A percentile compares a stretch with the other conserved stretches of the same genome.
phyloP scores from a whole-genome alignment of 2,888 invertebrate species.

The Agrenia bidenticulata region DNA sequence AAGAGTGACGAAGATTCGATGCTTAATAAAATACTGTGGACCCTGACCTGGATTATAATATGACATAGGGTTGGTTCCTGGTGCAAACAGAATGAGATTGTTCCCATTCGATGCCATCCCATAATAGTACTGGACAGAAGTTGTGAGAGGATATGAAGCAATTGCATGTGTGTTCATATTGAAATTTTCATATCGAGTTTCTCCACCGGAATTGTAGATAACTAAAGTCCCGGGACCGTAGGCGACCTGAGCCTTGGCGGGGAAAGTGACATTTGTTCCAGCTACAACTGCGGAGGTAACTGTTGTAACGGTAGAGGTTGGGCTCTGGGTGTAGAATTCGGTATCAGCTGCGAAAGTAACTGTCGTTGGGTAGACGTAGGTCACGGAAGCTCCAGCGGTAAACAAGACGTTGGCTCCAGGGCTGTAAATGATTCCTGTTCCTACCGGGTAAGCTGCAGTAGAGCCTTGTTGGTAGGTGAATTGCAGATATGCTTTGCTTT shows the following conservation, averaged over 20 bases:
- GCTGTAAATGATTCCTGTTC: slow-evolving; percentile 16
- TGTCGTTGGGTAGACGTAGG: neutral
- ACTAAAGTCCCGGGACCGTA: slow-evolving; percentile 6
- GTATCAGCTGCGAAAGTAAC: slow-evolving; percentile 2
- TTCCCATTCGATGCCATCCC: neutral
- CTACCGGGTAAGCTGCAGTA: slow-evolving; percentile 18
- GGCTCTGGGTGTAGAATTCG: slow-evolving; percentile 13
- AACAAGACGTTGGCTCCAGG: slow-evolving; percentile 18
- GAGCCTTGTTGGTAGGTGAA: slow-evolving; percentile 20
- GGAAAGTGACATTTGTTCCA: slow-evolving; percentile 2
- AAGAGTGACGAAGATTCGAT: no score
- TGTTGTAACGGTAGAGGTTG: no score
- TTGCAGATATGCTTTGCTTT: neutral
- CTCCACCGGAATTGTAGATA: neutral
- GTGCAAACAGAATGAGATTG: slow-evolving; percentile 15
- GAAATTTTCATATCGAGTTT: slow-evolving; percentile 12
- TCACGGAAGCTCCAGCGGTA: slow-evolving; percentile 14
- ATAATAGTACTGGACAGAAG: slow-evolving; percentile 20
- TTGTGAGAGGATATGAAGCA: slow-evolving; percentile 16
- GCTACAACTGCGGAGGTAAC: neutral
- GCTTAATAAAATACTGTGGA: neutral
- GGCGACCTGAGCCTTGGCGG: neutral
- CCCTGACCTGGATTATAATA: slow-evolving; percentile 23
- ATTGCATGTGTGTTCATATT: slow-evolving; percentile 23
- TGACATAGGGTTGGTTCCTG: slow-evolving; percentile 16